Conservation (phyloP, 2,113 vertebrate species). For the Rhea americana region DNA sequence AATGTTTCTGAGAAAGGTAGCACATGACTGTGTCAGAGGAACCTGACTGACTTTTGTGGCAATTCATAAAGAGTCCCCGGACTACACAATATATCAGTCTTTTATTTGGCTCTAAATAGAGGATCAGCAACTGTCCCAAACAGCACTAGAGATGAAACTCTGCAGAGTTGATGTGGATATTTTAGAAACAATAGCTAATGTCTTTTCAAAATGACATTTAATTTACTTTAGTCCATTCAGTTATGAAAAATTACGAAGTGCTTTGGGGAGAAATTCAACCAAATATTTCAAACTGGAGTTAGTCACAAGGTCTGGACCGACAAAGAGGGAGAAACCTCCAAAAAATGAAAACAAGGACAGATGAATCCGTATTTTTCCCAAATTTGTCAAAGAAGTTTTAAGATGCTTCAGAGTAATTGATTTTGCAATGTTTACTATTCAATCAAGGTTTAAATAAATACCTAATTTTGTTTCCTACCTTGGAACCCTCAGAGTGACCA, state of each 20-base stretch:
- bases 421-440: neutral
- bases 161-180: neutral
- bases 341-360: neutral
- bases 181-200: neutral
- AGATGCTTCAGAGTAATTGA: neutral
- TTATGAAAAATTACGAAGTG: neutral
- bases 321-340: neutral
- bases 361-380: neutral
- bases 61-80: neutral
- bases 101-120: neutral
- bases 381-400: neutral
- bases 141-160: neutral
- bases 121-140: neutral
- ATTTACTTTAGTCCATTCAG: neutral
- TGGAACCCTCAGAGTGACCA: neutral
- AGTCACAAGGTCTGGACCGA: neutral
- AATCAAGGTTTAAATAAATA: neutral
- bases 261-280: neutral
- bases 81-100: neutral
- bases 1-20: neutral
- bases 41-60: neutral
- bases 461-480: neutral
- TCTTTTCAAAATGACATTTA: neutral
- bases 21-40: neutral
- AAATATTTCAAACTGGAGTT: neutral